These are phyloP conservation scores for Kryptolebias marmoratus DNA, from an alignment of 2,113 vertebrate species.

Conservation along the genomic window DNA sequence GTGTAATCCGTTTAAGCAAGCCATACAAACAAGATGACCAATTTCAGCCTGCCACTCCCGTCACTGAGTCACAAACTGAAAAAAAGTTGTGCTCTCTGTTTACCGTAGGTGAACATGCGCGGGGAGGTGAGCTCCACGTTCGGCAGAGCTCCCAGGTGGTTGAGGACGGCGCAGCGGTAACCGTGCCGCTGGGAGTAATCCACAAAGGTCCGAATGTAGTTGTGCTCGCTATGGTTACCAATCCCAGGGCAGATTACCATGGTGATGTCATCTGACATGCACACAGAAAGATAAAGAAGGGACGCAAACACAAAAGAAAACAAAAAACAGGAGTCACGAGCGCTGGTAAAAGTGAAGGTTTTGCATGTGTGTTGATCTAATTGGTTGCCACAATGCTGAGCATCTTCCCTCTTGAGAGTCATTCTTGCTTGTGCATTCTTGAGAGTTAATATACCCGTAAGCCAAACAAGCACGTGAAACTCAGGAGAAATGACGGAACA, in stretches of 20 bases:
- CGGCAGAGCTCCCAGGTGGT: slow-evolving; percentile 93
- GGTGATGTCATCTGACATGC: slow-evolving; percentile 88
- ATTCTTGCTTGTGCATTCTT: slow-evolving; percentile 3
- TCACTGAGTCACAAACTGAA: too few species aligned
- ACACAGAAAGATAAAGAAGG: slow-evolving; percentile 16
- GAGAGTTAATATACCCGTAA: neutral
- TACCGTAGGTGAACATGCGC: slow-evolving; percentile 97
- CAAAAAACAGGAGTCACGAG: slow-evolving; percentile 37
- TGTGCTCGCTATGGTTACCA: slow-evolving; percentile 97
- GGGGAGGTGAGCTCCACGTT: slow-evolving; percentile 94
- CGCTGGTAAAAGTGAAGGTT: slow-evolving; percentile 10
- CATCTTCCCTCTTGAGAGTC: slow-evolving; percentile 18
- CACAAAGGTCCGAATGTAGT: slow-evolving; percentile 97
- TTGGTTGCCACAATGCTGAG: slow-evolving; percentile 17
- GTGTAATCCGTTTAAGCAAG: too few species aligned
- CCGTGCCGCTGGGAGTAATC: slow-evolving; percentile 93
- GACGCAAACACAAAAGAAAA: slow-evolving; percentile 34
- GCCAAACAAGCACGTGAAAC: slow-evolving; percentile 22
- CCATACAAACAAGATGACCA: too few species aligned
- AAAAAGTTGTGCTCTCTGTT: neutral
- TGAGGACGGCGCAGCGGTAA: slow-evolving; percentile 94
- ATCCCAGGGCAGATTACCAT: slow-evolving; percentile 99
- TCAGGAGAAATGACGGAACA: slow-evolving; percentile 5
- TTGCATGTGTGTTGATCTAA: slow-evolving; percentile 26
- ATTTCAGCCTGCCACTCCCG: too few species aligned